These are phyloP conservation scores for Pao palembangensis DNA, from an alignment of 2,113 vertebrate species.

Conservation along the genomic window DNA sequence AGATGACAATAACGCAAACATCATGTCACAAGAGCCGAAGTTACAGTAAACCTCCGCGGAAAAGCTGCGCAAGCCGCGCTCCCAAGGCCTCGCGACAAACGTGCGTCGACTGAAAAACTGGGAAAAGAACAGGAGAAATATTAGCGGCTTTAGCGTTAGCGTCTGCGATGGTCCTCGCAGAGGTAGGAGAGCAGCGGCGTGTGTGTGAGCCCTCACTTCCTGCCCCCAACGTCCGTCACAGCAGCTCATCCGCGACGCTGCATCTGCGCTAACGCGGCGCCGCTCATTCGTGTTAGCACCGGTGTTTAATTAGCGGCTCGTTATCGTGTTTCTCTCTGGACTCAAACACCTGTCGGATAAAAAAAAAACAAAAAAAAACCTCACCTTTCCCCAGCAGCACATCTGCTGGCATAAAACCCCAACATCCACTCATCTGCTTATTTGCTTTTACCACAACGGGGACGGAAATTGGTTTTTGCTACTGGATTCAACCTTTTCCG, in stretches of 20 bases:
- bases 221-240: constrained; percentile 29
- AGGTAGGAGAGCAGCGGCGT: too few species aligned
- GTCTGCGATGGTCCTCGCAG: too few species aligned
- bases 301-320: constrained; percentile 8
- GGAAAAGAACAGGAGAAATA: neutral
- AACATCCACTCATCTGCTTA: too few species aligned
- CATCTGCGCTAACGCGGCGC: constrained; percentile 29
- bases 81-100: neutral
- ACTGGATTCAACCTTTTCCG: too few species aligned
- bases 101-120: neutral
- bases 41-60: constrained; percentile 8
- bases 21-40: neutral
- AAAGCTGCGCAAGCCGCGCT: neutral
- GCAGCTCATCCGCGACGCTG: constrained; percentile 37
- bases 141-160: neutral
- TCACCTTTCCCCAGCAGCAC: neutral
- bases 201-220: neutral
- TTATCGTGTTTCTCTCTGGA: neutral
- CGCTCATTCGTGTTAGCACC: constrained; percentile 23
- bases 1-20: constrained; percentile 25
- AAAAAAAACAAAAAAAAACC: neutral
- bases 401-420: neutral
- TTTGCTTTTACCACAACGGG: too few species aligned
- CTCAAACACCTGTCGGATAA: constrained; percentile 1
- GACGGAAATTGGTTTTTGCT: too few species aligned